Base-by-base conservation (phyloP, 2,888 invertebrate species). In the Ceraclea dissimilis region DNA sequence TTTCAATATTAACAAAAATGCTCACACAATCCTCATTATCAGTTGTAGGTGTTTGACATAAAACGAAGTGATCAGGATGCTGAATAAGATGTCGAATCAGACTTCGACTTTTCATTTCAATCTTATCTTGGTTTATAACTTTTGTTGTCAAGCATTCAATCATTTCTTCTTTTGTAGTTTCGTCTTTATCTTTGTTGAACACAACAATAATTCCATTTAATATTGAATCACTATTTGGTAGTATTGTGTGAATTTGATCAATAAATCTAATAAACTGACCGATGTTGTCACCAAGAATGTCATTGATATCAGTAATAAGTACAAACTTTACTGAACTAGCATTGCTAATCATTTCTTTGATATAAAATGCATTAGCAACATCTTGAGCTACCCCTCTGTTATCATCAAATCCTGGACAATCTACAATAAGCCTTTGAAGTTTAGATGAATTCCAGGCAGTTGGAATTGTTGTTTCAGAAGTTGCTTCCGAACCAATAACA, bases 381-480 rank as follows among this genome's bases (percentile, higher is more conserved):
- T 46, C 46, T 46, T 46, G 46, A 18, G 46, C 18, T 18, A 8
- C 46, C 18, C 46, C 46, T 46, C 46, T 46, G 13, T 46, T 46
- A 46, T 46, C 46, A 20, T 46, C 46, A 46, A 46, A 46, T 6
- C 46, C 46, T 46, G 46, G 46, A 8, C 19, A 17, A 20, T 46
- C 46, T 18, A 46, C 46, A 46, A 46, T 16, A 5, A 46, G 20
- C 4, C 19, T 19, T 10, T 16, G 8, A 2, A 46, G 11, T 20
- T 46, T 46, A 13, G 10, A n/a, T 8, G 46, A 46, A 8, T 17
- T 5, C 46, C 46, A 46, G 11, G 20, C 46, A 4, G 19, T 19
- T 20, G 46, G 46, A 20, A 46, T 46, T 19, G 46, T 46, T 20
- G 46, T 46, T 19, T 46, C 46, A 46, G 46, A 46, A 18, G 46